phyloP scores from a whole-genome alignment of 2,797 vertebrate genomes.

The Crypturellus tataupa region DNA sequence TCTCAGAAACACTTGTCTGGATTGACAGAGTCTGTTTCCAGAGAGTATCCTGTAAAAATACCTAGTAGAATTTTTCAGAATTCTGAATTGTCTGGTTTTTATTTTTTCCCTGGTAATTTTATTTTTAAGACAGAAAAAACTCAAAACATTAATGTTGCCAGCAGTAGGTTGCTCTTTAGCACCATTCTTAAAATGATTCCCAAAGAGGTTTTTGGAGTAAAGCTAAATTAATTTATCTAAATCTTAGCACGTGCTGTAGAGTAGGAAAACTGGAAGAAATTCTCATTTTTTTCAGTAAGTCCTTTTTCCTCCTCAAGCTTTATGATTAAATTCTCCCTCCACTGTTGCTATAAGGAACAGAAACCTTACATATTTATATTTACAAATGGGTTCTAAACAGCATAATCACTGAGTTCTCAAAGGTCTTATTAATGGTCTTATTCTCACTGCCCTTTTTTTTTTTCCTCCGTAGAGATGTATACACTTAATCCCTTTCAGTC shows the following conservation, averaged over 20 bases:
- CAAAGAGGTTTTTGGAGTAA: not conserved
- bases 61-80: not conserved
- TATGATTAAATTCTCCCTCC: not conserved
- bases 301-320: not conserved
- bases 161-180: not conserved
- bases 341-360: not conserved
- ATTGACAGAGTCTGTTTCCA: constrained; percentile 48
- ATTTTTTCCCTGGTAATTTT: not conserved
- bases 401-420: constrained; percentile 15
- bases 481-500: constrained; percentile 65
- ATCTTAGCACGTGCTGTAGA: not conserved
- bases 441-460: constrained; percentile 18
- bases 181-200: not conserved
- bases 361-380: not conserved
- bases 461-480: constrained; percentile 54
- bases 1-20: constrained; percentile 34
- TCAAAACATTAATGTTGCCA: not conserved
- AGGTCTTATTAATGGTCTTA: constrained; percentile 48
- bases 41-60: constrained; percentile 40
- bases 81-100: not conserved
- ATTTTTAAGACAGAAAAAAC: not conserved
- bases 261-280: not conserved
- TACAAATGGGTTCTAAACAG: constrained; percentile 53
- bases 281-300: not conserved
- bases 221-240: not conserved